Conservation (phyloP, 2,113 vertebrate genomes). For the rat (Rattus norvegicus) region DNA sequence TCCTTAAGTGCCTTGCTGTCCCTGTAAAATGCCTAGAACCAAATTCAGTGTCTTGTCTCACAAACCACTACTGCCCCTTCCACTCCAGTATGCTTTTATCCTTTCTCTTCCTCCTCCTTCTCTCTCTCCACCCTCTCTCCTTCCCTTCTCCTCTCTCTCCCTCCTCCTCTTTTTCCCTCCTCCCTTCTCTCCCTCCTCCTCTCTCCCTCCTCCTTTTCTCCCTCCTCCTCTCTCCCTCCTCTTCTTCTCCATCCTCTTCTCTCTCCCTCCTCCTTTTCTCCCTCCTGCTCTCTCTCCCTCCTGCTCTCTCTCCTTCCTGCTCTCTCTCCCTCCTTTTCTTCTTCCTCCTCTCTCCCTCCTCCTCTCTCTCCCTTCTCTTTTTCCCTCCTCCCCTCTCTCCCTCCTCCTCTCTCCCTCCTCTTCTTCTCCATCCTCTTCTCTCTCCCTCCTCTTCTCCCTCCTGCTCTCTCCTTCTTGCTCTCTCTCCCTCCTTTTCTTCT, state of each 20-base stretch:
- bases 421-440: no score
- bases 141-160: not conserved
- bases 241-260: not conserved
- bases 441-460: no score
- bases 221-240: not conserved
- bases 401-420: not conserved
- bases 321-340: no score
- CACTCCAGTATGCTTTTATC: not conserved
- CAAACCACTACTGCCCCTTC: not conserved
- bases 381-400: no score
- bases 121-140: not conserved
- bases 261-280: not conserved
- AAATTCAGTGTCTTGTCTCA: slow-evolving; percentile 48
- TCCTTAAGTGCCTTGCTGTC: slow-evolving; percentile 63
- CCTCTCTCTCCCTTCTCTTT: not conserved
- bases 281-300: no score
- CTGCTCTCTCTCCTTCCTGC: no score
- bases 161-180: fast-evolving
- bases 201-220: not conserved
- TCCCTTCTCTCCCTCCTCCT: no score
- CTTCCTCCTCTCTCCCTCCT: not conserved
- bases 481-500: not conserved
- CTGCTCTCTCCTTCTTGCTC: fast-evolving
- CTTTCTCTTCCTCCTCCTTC: not conserved
- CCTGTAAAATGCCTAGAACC: slow-evolving; percentile 55